Base-by-base conservation (phyloP, 2,113 vertebrate genomes). In the Psilopsiagon aymara region DNA sequence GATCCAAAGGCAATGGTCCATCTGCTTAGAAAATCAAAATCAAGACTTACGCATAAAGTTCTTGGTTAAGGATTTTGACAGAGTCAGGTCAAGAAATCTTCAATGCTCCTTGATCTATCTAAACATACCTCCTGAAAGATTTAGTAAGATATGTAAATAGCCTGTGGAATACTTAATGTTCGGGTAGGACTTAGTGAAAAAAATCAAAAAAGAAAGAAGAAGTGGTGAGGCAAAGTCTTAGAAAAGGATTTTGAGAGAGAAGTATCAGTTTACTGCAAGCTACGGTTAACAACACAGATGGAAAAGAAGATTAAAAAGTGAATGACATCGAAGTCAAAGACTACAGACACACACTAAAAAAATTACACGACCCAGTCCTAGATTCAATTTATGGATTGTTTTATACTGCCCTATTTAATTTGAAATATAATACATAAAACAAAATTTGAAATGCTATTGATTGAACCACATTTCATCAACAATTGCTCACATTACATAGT, bases 371-470 rank as follows among this genome's bases (percentile, higher is more conserved):
- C 43, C 69, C 55, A 68, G 29, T 60, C 37, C 39, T 71, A 71
- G 12, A 24, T 59, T 93, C 35, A 84, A 39, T 24, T 81, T 87
- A 46, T 33, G 29, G 25, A 79, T 31, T 91, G 60, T 46, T 94
- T 93, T 73, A 89, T 92, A 52, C 17, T 60, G 29, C 31, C 46
- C 33, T 90, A 79, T 90, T 89, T 90, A 91, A 89, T 89, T 87
- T 87, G 82, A 93, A 96, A 73, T 75, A 24, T 28, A 60, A 86
- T 68, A 78, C 39, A 78, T 71, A 59, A 78, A 76, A 53, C 4
- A 44, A 60, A 90, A 83, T 14, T 27, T 78, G 79, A 94, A 94
- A 86, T 75, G 70, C 35, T 92, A 68, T 27, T 67, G 46, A 60
- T 35, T 81, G 47, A 92, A 92, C 31, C 41, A 75, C 10, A 37